These are phyloP conservation scores for Drosophila lacertosa DNA, from an alignment of 1,140 invertebrate genomes.

Conservation along the genomic window DNA sequence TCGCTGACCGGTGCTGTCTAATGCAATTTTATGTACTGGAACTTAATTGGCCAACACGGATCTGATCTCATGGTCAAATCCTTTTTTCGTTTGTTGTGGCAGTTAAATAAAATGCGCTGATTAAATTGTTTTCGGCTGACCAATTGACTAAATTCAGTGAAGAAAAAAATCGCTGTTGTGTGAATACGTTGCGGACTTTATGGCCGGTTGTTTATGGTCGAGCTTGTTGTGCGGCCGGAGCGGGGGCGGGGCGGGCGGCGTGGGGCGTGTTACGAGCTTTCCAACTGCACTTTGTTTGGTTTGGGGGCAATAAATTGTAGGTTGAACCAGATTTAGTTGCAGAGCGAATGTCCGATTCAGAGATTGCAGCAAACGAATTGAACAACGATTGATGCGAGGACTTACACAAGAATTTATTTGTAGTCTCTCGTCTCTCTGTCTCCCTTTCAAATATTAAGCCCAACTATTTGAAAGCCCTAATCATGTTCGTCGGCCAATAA, in stretches of 20 bases:
- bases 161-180: constrained; percentile 27
- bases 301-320: constrained; percentile 65
- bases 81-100: constrained; percentile 11
- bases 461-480: no score
- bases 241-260: no score
- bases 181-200: constrained; percentile 53
- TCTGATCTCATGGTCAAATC: constrained; percentile 9
- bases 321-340: constrained; percentile 34
- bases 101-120: constrained; percentile 57
- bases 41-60: constrained; percentile 67
- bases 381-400: constrained; percentile 65
- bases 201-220: constrained; percentile 40
- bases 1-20: constrained; percentile 47
- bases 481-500: neutral
- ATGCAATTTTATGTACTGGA: constrained; percentile 77
- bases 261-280: constrained; percentile 26
- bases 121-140: constrained; percentile 78
- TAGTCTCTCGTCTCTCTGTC: no score
- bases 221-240: constrained; percentile 6
- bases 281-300: constrained; percentile 58
- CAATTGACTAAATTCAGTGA: constrained; percentile 66
- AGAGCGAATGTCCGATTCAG: constrained; percentile 43
- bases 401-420: constrained; percentile 56
- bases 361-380: constrained; percentile 71
- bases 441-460: no score